These are phyloP conservation scores for Caenorhabditis zanzibari DNA, from an alignment of 2,888 invertebrate species.

Conservation along the genomic window DNA sequence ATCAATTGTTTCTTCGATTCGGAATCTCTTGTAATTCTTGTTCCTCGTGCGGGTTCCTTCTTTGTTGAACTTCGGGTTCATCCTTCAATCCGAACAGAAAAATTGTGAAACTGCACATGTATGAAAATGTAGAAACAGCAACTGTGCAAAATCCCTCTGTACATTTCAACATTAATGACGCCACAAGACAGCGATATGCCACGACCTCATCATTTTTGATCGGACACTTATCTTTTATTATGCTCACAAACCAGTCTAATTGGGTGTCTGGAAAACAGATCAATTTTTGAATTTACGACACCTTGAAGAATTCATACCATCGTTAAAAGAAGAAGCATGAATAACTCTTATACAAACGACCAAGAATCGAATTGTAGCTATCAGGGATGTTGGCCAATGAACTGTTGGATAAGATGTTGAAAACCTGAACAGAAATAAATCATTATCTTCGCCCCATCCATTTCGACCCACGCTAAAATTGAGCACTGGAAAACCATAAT, in stretches of 20 bases:
- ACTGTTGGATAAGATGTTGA: background rate
- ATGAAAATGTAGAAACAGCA: background rate
- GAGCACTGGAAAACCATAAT: background rate
- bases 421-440: too few relatives aligned
- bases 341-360: conserved; percentile 1
- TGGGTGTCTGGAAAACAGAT: conserved; percentile 50
- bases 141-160: conserved; percentile 30
- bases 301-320: conserved; percentile 11
- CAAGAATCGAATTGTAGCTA: conserved; percentile 6
- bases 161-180: conserved; percentile 9
- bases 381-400: conserved; percentile 17
- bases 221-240: conserved; percentile 14
- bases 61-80: background rate
- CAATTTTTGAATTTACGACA: too few relatives aligned
- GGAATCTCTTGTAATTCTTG: background rate
- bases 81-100: background rate
- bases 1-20: background rate
- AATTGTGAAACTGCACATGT: conserved; percentile 12
- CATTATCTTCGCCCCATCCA: too few relatives aligned
- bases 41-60: background rate
- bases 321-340: conserved; percentile 31
- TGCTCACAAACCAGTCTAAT: conserved; percentile 35
- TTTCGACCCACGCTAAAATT: background rate
- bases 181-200: background rate
- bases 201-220: background rate